Base-by-base conservation (phyloP, 2,888 invertebrate species). In the Drosophila bunnanda region DNA sequence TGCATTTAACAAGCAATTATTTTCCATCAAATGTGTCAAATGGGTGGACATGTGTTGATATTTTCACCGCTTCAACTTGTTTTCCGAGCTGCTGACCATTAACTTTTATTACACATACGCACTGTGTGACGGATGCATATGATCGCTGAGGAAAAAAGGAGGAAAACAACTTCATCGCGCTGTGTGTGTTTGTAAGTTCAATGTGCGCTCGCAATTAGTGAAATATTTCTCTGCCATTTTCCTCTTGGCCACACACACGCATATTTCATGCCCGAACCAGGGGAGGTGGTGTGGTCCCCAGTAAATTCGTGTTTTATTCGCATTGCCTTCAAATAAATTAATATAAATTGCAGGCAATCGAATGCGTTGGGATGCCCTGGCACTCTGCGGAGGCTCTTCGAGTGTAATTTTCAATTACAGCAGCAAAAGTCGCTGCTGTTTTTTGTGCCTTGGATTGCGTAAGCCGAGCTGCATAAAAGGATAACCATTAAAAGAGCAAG, bases 371-470 rank as follows among this genome's bases (percentile, higher is more conserved):
- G 75, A 74, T 57, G 67, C 59, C 59, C 59, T 60, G 59, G 59
- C 38, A 13, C 38, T 30, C 20, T 10, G 46, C 64, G 57, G 79
- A 74, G 55, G 79, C 79, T 66, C 44, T 41, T 41, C 48, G 73
- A 80, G 66, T 77, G 89, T 86, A 77, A 83, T 88, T 88, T 82
- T 86, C 89, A 83, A 86, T 83, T 88, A 83, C 79, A 34, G 48
- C 43, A 60, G 43, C 56, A 34, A 48, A 77, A 83, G 58, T 73
- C 50, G 61, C 52, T 54, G 48, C 58, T 74, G 39, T 52, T 34
- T 46, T 28, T 46, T 20, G 15, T 50, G 15, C 32, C 15, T 20
- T 22, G 32, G 66, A 70, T 82, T 82, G 88, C 82, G 86, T 88
- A 82, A 82, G 86, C 56, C 22, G 38, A 54, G 68, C 79, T 70